Conservation (phyloP, 2,888 invertebrate species). For the Priocnemis perturbator region DNA sequence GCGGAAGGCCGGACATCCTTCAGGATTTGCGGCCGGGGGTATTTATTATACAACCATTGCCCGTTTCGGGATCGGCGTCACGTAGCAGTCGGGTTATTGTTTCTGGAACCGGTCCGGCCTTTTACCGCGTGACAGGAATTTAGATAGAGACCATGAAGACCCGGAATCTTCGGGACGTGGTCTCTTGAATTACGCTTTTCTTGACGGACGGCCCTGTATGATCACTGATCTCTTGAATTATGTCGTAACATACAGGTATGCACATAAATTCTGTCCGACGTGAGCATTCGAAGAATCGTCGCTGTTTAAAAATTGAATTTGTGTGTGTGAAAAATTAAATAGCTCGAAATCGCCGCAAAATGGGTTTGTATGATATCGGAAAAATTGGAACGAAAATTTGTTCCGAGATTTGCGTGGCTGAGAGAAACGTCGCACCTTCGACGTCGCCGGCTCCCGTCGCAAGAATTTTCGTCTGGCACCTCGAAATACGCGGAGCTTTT, state of each 20-base stretch:
- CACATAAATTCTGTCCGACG: no score
- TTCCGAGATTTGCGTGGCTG: neutral
- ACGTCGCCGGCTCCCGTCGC: neutral
- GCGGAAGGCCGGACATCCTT: constrained; percentile 6
- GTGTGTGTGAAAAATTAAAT: no score
- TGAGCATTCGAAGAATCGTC: no score
- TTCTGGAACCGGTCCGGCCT: constrained; percentile 57
- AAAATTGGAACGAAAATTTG: no score
- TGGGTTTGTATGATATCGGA: no score
- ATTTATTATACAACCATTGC: constrained; percentile 59
- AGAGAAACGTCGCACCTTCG: neutral
- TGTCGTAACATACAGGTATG: no score
- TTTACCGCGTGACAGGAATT: constrained; percentile 66
- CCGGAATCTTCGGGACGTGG: neutral
- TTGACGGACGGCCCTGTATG: neutral
- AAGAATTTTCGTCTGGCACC: no score
- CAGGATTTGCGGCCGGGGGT: constrained; percentile 19
- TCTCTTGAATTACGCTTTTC: constrained; percentile 21
- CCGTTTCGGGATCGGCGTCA: constrained; percentile 58
- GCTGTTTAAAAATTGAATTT: no score
- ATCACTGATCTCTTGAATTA: no score
- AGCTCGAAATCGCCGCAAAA: no score
- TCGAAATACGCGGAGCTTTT: no score
- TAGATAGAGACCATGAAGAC: constrained; percentile 8
- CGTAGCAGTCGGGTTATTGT: constrained; percentile 67